A percentile compares a stretch with the other conserved stretches of the same genome.
Evolutionary conservation across 2,888 invertebrate species (phyloP).

Genomic region (Branchellion lobata): DNA sequence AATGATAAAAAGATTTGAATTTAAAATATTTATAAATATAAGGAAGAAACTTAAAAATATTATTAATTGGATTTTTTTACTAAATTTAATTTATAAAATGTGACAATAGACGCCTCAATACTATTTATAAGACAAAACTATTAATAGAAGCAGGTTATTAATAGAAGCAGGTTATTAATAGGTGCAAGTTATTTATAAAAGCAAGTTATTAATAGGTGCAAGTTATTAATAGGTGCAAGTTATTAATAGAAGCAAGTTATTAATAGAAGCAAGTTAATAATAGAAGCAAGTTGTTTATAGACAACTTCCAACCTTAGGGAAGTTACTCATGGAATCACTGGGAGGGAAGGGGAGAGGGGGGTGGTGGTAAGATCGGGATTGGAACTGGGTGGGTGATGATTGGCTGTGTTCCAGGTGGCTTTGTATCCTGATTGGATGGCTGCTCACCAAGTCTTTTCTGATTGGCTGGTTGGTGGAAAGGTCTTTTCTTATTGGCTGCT

Average conservation of each 20-base stretch:
- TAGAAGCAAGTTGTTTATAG: not conserved
- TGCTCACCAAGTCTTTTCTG: not conserved
- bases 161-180: not conserved
- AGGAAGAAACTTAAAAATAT: not conserved
- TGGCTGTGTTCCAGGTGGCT: not conserved
- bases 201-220: not conserved
- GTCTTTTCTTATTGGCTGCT: not conserved
- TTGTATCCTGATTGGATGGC: not conserved
- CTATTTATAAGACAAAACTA: no score
- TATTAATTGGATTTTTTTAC: no score
- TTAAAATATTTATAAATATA: not conserved
- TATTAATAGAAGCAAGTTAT: not conserved
- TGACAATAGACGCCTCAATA: no score
- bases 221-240: not conserved
- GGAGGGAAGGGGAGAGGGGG: not conserved
- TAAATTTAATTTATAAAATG: no score
- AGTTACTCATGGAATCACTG: conserved; percentile 27
- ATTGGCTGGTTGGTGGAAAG: not conserved
- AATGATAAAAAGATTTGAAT: no score
- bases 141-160: not conserved
- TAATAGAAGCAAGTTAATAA: not conserved
- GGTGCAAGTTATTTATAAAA: not conserved
- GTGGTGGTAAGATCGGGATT: no score
- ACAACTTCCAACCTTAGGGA: conserved; percentile 16
- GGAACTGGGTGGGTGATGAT: not conserved